Evolutionary conservation across 2,113 vertebrate species (phyloP).

Genomic region (Heterocephalus glaber): DNA sequence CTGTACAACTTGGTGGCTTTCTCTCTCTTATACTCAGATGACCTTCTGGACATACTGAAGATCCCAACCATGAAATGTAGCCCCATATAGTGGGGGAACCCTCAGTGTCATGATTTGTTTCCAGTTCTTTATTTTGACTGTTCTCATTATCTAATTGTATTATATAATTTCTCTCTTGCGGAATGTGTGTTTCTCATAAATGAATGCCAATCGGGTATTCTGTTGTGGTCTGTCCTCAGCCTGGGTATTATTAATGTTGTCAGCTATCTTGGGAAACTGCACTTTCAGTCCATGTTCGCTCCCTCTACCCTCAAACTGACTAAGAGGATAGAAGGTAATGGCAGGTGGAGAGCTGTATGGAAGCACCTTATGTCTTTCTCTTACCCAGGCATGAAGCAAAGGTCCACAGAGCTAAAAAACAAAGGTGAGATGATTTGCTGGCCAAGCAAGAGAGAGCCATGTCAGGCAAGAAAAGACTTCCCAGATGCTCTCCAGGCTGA

Average conservation of each 20-base stretch:
- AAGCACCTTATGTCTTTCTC: background rate
- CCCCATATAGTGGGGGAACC: background rate
- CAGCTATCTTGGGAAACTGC: background rate
- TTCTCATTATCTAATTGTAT: background rate
- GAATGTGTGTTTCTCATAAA: background rate
- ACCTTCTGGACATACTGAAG: background rate
- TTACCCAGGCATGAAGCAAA: background rate
- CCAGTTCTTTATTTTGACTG: background rate
- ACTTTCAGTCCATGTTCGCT: background rate
- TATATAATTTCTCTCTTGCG: background rate
- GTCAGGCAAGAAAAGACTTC: background rate
- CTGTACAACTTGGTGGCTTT: background rate
- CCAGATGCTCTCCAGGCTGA: background rate
- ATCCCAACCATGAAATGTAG: background rate
- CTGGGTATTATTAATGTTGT: background rate
- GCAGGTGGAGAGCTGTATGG: background rate
- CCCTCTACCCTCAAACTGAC: background rate
- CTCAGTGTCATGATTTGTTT: background rate
- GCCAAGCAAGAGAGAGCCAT: background rate
- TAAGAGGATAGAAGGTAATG: background rate
- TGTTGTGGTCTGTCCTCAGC: background rate
- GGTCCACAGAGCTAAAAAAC: background rate
- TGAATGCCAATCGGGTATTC: background rate
- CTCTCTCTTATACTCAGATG: background rate
- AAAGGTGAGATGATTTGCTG: background rate